Evolutionary conservation across 2,888 invertebrate genomes (phyloP).

Genomic region (Conomelus anceps): DNA sequence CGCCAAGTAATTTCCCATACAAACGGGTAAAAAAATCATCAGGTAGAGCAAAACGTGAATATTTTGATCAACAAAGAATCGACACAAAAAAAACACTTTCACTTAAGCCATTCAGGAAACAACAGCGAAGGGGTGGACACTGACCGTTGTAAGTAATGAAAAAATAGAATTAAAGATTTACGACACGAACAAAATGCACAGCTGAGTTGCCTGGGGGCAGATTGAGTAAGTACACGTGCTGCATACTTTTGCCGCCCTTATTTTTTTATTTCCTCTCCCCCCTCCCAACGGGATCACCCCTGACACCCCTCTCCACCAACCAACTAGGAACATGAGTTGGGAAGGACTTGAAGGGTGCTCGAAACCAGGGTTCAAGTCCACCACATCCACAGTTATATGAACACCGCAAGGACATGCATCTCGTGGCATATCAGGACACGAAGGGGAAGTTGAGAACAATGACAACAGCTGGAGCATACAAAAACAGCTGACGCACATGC

Average conservation of each 20-base stretch:
- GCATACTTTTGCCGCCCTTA: neutral
- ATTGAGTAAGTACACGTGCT: neutral
- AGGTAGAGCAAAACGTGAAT: no score
- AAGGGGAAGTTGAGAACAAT: neutral
- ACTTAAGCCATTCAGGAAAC: neutral
- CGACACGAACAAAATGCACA: neutral
- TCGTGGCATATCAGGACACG: neutral
- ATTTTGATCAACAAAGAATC: neutral
- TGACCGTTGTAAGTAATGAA: neutral
- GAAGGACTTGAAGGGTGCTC: neutral
- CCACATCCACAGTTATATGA: neutral
- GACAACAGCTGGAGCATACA: neutral
- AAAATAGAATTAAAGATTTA: neutral
- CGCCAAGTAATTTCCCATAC: no score
- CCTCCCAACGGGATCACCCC: neutral
- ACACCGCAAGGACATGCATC: neutral
- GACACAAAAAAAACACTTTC: neutral
- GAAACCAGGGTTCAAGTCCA: neutral
- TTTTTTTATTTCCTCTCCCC: neutral
- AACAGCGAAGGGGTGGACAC: neutral
- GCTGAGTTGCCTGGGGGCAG: neutral
- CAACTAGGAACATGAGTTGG: neutral
- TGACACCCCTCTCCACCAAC: neutral
- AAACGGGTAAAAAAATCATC: no score
- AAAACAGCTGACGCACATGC: neutral